phyloP scores from a whole-genome alignment of 2,113 vertebrate species.

The Aptenodytes patagonicus region DNA sequence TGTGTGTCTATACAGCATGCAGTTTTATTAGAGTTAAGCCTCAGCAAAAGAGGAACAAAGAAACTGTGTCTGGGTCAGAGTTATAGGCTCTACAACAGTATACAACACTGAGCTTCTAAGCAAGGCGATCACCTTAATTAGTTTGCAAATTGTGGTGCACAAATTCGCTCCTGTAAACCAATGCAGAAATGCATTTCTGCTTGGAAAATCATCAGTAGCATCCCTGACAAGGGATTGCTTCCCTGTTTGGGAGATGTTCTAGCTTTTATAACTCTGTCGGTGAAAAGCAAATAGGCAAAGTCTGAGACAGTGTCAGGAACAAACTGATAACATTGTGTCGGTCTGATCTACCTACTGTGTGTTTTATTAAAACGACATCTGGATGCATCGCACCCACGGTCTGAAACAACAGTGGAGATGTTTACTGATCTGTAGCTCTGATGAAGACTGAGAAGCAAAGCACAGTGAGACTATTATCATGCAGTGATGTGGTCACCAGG shows the following conservation, averaged over 20 bases:
- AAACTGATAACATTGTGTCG: rapidly evolving
- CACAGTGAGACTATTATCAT: neutral
- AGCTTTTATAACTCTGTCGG: neutral
- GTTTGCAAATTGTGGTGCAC: neutral
- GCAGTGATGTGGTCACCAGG: neutral
- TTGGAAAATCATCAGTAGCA: neutral
- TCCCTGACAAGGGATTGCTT: neutral
- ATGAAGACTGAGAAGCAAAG: neutral
- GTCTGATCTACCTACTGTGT: neutral
- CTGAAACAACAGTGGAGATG: neutral
- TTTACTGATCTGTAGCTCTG: neutral
- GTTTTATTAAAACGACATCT: neutral
- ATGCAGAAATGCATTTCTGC: neutral
- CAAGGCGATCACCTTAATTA: neutral
- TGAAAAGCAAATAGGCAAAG: neutral
- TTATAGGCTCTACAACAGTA: neutral
- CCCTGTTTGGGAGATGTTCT: neutral
- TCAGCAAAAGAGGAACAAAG: neutral
- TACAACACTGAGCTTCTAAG: neutral
- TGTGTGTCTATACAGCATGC: neutral
- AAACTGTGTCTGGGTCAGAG: neutral
- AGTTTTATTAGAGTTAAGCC: neutral
- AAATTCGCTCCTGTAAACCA: neutral
- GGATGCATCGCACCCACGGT: neutral
- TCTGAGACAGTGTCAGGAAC: neutral